Evolutionary conservation across 2,113 vertebrate species (phyloP).

Genomic region (Trichechus manatus): DNA sequence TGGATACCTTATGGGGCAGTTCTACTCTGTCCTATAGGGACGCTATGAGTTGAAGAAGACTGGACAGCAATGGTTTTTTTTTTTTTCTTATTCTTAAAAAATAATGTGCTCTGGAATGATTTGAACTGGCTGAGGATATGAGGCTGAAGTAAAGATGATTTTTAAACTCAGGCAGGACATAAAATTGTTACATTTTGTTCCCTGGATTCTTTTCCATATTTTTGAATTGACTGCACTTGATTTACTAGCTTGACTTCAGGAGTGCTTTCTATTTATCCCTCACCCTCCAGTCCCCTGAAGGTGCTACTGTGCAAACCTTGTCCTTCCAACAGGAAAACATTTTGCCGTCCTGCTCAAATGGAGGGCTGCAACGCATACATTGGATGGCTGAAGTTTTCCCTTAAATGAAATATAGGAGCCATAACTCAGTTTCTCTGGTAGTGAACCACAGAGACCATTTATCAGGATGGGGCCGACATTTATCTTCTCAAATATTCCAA

Average conservation of each 20-base stretch:
- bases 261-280: slow-evolving; percentile 52
- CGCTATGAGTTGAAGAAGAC: too few species aligned
- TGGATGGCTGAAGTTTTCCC: slow-evolving; percentile 65
- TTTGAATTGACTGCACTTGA: slow-evolving; percentile 21
- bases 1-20: too few species aligned
- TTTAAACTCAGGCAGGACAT: not conserved
- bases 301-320: slow-evolving; percentile 55
- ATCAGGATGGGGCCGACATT: slow-evolving; percentile 80
- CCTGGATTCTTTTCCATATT: not conserved
- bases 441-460: slow-evolving; percentile 75
- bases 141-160: slow-evolving; percentile 33
- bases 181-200: not conserved
- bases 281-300: not conserved
- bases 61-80: too few species aligned
- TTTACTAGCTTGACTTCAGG: not conserved
- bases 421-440: slow-evolving; percentile 82
- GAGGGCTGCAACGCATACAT: slow-evolving; percentile 35
- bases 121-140: not conserved
- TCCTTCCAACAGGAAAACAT: slow-evolving; percentile 68
- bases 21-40: too few species aligned
- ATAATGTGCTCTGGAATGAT: not conserved
- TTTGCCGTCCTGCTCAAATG: slow-evolving; percentile 50
- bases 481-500: slow-evolving; percentile 81
- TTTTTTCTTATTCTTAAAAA: slow-evolving; percentile 25
- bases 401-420: slow-evolving; percentile 79